phyloP scores from a whole-genome alignment of 2,113 vertebrate species.

The Clarias macrocephalus region DNA sequence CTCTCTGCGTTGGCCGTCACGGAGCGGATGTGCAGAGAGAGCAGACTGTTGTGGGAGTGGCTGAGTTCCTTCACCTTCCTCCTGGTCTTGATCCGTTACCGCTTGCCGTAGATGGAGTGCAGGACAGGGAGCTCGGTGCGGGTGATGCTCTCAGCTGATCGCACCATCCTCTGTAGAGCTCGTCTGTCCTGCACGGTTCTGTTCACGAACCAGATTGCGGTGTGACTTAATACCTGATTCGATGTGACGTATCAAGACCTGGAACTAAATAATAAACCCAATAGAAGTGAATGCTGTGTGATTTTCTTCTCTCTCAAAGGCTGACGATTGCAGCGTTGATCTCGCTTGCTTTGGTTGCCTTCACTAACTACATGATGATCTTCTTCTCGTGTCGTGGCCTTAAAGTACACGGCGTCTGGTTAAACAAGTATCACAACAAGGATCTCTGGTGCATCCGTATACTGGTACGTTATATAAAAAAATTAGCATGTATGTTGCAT shows the following conservation, averaged over 20 bases:
- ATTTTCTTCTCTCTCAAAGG: conserved; percentile 53
- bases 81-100: too few species aligned
- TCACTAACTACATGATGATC: conserved; percentile 68
- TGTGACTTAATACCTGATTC: too few species aligned
- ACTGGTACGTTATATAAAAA: conserved; percentile 61
- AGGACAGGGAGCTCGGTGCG: too few species aligned
- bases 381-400: conserved; percentile 73
- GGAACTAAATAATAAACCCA: not conserved
- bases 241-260: not conserved
- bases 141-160: too few species aligned
- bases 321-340: conserved; percentile 62
- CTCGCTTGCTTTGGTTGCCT: conserved; percentile 70
- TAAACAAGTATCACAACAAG: conserved; percentile 70
- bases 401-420: conserved; percentile 67
- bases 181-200: too few species aligned
- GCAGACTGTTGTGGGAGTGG: too few species aligned
- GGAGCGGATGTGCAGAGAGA: too few species aligned
- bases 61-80: too few species aligned
- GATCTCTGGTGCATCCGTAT: conserved; percentile 80
- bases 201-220: too few species aligned
- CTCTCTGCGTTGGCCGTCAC: too few species aligned
- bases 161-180: too few species aligned
- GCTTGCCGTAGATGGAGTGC: too few species aligned
- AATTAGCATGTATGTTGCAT: not conserved
- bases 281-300: not conserved